Conservation (phyloP, 2,888 invertebrate species). For the Hydrotaea diabolus region DNA sequence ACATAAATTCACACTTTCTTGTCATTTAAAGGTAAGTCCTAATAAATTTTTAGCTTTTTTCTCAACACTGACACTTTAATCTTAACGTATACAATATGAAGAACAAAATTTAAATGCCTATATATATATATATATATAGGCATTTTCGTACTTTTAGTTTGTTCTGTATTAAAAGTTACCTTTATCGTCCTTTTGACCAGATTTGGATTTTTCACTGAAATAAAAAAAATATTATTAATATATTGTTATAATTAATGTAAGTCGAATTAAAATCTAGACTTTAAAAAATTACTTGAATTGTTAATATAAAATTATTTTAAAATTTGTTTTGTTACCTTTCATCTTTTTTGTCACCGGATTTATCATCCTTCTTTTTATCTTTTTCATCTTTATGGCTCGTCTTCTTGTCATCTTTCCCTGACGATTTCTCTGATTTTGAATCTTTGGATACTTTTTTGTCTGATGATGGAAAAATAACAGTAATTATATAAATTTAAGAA, state of each 20-base stretch:
- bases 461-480: conserved; percentile 31
- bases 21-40: conserved; percentile 44
- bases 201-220: conserved; percentile 73
- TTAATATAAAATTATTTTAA: background rate
- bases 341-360: conserved; percentile 82
- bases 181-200: conserved; percentile 80
- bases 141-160: conserved; percentile 31
- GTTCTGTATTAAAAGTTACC: conserved; percentile 76
- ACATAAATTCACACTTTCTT: conserved; percentile 78
- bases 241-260: background rate
- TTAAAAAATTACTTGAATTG: no score
- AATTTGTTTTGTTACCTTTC: conserved; percentile 79
- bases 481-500: no score
- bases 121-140: background rate
- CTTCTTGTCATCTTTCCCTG: conserved; percentile 74
- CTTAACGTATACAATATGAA: background rate
- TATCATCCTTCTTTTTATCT: conserved; percentile 80
- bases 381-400: conserved; percentile 73
- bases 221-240: background rate
- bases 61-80: conserved; percentile 52
- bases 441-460: conserved; percentile 59
- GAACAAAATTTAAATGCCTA: conserved; percentile 10
- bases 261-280: background rate
- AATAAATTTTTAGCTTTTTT: conserved; percentile 34
- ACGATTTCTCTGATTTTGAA: conserved; percentile 66